Evolutionary conservation across 2,113 vertebrate genomes (phyloP), one percentile per base, ranked within the genome.

Genomic region (Pollimyrus isidori): DNA sequence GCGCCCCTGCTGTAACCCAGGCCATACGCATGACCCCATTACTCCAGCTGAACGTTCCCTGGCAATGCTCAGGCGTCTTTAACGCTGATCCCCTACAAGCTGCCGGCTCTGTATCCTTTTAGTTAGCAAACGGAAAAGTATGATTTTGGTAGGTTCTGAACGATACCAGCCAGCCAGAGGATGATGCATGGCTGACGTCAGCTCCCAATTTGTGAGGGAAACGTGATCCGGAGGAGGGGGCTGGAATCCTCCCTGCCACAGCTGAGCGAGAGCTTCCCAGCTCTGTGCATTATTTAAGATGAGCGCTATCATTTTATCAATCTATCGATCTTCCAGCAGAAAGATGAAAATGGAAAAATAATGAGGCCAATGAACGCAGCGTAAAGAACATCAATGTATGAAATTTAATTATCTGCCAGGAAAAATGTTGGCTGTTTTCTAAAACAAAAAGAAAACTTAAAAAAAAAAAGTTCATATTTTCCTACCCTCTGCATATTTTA

Each of bases 321-420:
- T 96, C 95, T 95, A 96, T 96, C 95, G 95, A 96, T 96, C 96
- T 95, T 93, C 89, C 94, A 90, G 90, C 93, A 95, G 94, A 96
- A 96, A 96, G 95, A 96, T 95, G 96, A 96, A 96, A 96, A 96
- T 96, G 94, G 94, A 96, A 94, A 96, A 96, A 96, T 96, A 96
- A 96, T 96, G 95, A 96, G 95, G 93, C 93, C 93, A 93, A 95
- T 95, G 95, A 96, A 94, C 92, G 93, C 94, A 91, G 94, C 93
- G 94, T 95, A 96, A 96, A 96, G 95, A 96, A 96, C 95, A 96
- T 95, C 95, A 96, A 95, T 96, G 96, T 96, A 95, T 93, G 92
- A 95, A 95, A 96, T 96, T 93, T 95, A 96, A 96, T 96, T 96
- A 96, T 96, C 96, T 94, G 92, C 90, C 91, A 91, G 93, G 94